Conservation (phyloP, 2,113 vertebrate species). For the Thunnus thynnus region DNA sequence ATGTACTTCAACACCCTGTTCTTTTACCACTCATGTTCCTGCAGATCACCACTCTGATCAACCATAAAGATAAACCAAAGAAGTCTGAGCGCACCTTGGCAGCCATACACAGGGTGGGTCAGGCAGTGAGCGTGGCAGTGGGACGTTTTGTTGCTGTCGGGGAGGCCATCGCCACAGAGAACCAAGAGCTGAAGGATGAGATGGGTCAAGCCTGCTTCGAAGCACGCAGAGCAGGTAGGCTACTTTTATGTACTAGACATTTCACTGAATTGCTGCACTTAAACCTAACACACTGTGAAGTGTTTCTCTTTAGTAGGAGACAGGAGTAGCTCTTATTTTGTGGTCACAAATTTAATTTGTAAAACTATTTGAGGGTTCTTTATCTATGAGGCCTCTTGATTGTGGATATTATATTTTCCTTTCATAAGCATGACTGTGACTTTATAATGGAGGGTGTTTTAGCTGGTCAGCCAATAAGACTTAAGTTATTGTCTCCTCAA, state of each 20-base stretch:
- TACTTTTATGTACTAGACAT: neutral
- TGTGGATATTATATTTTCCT: neutral
- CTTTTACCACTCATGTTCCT: constrained; percentile 55
- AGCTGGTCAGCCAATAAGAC: constrained; percentile 6
- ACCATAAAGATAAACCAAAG: constrained; percentile 98
- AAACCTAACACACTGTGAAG: neutral
- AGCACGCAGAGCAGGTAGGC: constrained; percentile 92
- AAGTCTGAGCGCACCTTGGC: constrained; percentile 95
- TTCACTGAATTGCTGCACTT: constrained; percentile 18
- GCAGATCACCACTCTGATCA: constrained; percentile 98
- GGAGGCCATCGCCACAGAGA: constrained; percentile 96
- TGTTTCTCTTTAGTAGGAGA: constrained; percentile 12
- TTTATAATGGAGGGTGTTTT: neutral
- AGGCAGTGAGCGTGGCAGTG: constrained; percentile 94
- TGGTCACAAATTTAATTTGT: neutral
- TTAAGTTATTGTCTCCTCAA: constrained; percentile 24
- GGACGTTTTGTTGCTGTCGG: constrained; percentile 96
- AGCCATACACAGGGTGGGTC: constrained; percentile 95
- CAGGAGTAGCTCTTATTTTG: neutral
- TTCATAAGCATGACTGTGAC: neutral
- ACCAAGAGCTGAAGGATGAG: constrained; percentile 95
- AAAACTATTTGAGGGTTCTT: neutral
- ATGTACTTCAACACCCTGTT: neutral
- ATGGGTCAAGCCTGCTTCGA: constrained; percentile 95
- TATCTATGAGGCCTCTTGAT: neutral